Base-by-base conservation (phyloP, 2,797 vertebrate genomes). In the Pangasius larnaudii region DNA sequence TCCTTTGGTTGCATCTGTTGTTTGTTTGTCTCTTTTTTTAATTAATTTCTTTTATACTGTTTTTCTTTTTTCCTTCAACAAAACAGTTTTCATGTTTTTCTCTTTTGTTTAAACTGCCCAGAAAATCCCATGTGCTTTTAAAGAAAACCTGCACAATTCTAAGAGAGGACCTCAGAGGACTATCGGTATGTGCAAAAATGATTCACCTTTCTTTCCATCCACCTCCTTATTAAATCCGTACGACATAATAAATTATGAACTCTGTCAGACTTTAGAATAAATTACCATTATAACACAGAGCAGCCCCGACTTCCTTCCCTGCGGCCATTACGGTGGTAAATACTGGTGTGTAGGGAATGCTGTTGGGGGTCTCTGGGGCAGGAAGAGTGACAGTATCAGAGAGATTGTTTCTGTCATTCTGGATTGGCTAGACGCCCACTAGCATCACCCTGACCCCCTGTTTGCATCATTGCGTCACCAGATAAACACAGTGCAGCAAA, bases 201-300 rank as follows among this genome's bases (percentile, higher is more conserved):
- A 84, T 67, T 33, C 9, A 51, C 30, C 61, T 46, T 83, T 67
- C 61, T 67, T 49, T 30, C 61, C 30, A 80, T 80, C 19, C 19
- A 36, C 30, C 19, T 36, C 19, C 53, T 81, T 59, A 14, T 59
- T 61, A 59, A 39, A 81, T 81, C 27, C 56, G 24, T 59, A 11
- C 13, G 0, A 33, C 63, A 33, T 33, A 67, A 84, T 30, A 49
- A 69, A 69, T 84, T 5, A 69, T 84, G n/a, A 51, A 69, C n/a
- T 84, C 49, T 10, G 36, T 67, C 42, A 72, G n/a, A 53, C 33
- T 53, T 85, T 51, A 11, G 49, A 84, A 84, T 53, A 53, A 65
- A 84, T 84, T 84, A 51, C 5, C 65, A 69, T 71, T 4, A 51
- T 24, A 33, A 39, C 16, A 51, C 82, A 49, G 61, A 51, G 51